These are phyloP conservation scores for Lasaia peninsularis DNA, from an alignment of 1,140 invertebrate species.

Conservation along the genomic window DNA sequence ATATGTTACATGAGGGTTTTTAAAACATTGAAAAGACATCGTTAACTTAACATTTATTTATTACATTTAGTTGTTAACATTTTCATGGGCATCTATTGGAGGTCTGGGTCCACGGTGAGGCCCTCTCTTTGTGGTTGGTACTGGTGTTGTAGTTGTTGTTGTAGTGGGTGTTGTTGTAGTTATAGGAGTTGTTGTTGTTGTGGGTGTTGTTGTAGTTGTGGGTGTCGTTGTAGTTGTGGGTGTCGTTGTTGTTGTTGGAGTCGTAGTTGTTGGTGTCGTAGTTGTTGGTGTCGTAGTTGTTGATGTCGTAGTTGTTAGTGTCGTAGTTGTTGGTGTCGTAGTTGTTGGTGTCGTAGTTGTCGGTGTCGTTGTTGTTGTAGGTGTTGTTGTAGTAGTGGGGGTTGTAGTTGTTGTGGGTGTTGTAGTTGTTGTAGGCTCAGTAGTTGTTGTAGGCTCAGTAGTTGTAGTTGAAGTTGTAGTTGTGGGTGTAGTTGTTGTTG, in stretches of 20 bases:
- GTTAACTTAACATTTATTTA: no score
- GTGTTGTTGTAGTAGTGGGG: constrained; percentile 18
- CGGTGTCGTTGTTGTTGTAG: constrained; percentile 18
- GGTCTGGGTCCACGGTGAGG: constrained; percentile 1
- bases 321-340: constrained; percentile 13
- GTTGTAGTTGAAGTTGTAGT: constrained; percentile 16
- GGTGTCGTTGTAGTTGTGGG: constrained; percentile 25
- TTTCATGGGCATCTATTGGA: background rate
- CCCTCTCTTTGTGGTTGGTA: constrained; percentile 14
- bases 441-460: constrained; percentile 19
- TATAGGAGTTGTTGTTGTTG: constrained; percentile 17
- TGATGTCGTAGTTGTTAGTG: constrained; percentile 16
- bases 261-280: constrained; percentile 21
- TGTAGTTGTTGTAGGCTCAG: constrained; percentile 11
- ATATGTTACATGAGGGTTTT: no score
- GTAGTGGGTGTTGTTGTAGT: constrained; percentile 20
- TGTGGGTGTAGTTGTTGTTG: constrained; percentile 18
- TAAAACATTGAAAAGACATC: no score
- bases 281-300: constrained; percentile 22
- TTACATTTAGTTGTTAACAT: background rate
- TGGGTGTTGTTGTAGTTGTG: constrained; percentile 15
- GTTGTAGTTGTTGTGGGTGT: constrained; percentile 19
- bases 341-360: constrained; percentile 16
- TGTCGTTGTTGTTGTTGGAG: constrained; percentile 20
- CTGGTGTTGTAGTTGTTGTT: constrained; percentile 19